Evolutionary conservation across 2,113 vertebrate species (phyloP), one percentile per base, ranked within the genome.

Genomic region (Dermatemys mawii): DNA sequence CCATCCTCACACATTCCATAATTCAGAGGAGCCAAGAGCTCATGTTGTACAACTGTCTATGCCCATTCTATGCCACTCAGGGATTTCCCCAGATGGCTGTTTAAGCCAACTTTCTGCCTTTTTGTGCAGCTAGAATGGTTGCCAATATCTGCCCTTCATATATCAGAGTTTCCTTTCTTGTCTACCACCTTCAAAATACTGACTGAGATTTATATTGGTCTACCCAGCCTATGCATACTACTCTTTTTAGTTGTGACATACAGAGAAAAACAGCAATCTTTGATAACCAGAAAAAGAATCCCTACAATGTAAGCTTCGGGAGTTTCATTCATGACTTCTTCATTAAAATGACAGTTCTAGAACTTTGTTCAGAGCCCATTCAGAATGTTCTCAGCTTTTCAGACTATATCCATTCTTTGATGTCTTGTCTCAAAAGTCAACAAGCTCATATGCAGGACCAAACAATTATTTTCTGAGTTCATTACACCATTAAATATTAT

Each of bases 361-460:
- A 79, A 21, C 88, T 92, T 76, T 95, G 70, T 63, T 51, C 54
- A 83, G 49, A 93, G 84, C 80, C 84, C 85, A 86, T 83, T 93
- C 95, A 92, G 90, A 4, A 63, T 53, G 50, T 76, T 48, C 90
- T 93, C 73, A 81, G 86, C 49, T 92, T 97, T 93, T 94, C 92
- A 85, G 84, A 86, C 76, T 24, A 11, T 70, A 55, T 32, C 93
- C 82, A 89, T 84, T 94, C 93, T 53, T 53, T 83, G 86, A 93
- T 91, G 94, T 96, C 78, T 97, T 96, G 86, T 88, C 80, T 90
- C 63, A 93, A 80, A 95, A 97, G 95, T 93, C 94, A 93, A 90
- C 84, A 86, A 81, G 79, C 96, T 97, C 92, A 96, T 84, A 91
- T 93, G 93, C 90, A 73, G 95, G 82, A 95, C 90, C 95, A 92